A percentile compares a stretch with the other conserved stretches of the same genome.
phyloP scores from a whole-genome alignment of 92 coral and sea anemone species.

The Palythoa caribaeorum region DNA sequence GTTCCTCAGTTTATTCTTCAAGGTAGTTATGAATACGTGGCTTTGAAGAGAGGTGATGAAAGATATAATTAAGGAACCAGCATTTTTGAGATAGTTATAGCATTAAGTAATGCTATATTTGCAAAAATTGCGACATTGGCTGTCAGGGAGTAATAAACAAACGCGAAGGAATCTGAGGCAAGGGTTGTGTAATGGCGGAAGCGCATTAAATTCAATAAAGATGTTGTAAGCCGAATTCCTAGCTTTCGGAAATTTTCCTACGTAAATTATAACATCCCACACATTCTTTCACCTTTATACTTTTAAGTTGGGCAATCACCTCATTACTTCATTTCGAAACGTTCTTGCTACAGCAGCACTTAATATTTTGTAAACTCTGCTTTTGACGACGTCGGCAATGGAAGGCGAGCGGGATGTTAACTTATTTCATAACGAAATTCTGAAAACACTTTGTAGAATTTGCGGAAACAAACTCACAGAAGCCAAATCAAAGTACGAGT shows the following conservation, averaged over 20 bases:
- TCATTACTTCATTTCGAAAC: neutral
- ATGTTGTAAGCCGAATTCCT: no score
- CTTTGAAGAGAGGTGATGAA: neutral
- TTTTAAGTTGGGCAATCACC: conserved; percentile 1
- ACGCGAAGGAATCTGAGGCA: neutral
- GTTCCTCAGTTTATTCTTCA: conserved; percentile 3
- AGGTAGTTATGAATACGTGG: conserved; percentile 4
- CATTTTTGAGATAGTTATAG: neutral
- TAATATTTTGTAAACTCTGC: conserved; percentile 8
- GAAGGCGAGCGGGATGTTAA: neutral
- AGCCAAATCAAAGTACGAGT: neutral
- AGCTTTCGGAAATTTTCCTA: no score
- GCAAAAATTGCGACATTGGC: neutral
- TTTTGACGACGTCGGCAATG: no score
- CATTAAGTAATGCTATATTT: neutral
- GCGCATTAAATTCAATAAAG: no score
- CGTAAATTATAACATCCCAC: neutral
- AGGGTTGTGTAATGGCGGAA: neutral
- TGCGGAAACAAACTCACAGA: conserved; percentile 18
- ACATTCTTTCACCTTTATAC: conserved; percentile 2
- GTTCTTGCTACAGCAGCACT: neutral
- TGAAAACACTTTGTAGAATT: conserved; percentile 18
- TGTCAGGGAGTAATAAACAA: neutral
- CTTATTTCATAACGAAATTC: conserved; percentile 8
- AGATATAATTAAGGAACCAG: neutral